These are phyloP conservation scores for Apostichopus californicus DNA, from an alignment of 35 echinoderm and acorn worm genomes.

Conservation along the genomic window DNA sequence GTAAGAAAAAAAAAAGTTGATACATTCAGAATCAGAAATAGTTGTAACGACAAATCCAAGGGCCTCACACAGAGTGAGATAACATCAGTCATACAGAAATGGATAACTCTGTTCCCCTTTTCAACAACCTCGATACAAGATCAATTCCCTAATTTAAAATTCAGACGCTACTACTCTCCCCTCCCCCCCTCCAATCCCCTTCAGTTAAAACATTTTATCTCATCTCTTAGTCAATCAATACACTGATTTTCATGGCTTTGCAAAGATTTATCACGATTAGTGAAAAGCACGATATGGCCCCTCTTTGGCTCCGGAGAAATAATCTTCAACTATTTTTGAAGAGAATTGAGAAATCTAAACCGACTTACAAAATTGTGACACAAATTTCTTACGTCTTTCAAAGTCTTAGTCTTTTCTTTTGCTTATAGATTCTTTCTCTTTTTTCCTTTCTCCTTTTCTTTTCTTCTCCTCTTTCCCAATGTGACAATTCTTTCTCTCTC, in stretches of 20 bases:
- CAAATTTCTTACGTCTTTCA: background rate
- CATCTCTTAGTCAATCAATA: conserved; percentile 7
- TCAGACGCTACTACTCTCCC: background rate
- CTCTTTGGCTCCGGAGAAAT: background rate
- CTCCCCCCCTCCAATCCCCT: too few species aligned
- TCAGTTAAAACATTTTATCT: background rate
- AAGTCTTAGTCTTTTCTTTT: background rate
- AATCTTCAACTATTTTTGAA: background rate
- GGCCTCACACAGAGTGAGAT: background rate
- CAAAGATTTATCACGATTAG: background rate
- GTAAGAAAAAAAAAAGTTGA: too few species aligned
- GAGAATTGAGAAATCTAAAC: background rate
- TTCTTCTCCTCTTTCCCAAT: background rate
- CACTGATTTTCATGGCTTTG: background rate
- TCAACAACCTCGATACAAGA: background rate
- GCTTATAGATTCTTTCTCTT: background rate
- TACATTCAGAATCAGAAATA: too few species aligned
- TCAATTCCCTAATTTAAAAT: background rate
- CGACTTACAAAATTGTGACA: background rate
- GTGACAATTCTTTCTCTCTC: background rate
- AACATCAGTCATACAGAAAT: background rate
- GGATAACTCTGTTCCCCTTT: background rate
- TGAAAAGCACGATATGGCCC: background rate
- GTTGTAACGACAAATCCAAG: background rate
- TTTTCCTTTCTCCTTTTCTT: background rate